Evolutionary conservation across 2,888 invertebrate genomes (phyloP).

Genomic region (Latrodectus elegans): DNA sequence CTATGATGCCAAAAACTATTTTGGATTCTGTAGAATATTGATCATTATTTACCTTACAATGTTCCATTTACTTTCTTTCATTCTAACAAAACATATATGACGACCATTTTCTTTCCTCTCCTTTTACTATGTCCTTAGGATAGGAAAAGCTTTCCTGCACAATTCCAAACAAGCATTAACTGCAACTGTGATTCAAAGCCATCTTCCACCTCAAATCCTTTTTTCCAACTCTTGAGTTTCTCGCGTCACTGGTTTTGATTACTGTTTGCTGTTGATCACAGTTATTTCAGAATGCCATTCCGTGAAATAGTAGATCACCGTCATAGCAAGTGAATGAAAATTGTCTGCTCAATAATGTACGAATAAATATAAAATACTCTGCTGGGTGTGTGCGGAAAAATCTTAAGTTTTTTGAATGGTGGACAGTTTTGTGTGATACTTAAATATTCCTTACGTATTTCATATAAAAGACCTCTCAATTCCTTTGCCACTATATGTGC

Average conservation of each 20-base stretch:
- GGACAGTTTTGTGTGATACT: too few relatives aligned
- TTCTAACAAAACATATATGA: not conserved
- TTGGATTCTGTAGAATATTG: not conserved
- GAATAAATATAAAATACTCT: not conserved
- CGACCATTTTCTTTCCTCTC: not conserved
- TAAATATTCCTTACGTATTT: too few relatives aligned
- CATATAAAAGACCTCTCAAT: too few relatives aligned
- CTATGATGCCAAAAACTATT: not conserved
- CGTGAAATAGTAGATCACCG: not conserved
- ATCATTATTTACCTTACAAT: not conserved
- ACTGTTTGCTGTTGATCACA: conserved; percentile 3
- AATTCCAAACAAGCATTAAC: conserved; percentile 26
- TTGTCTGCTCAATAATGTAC: conserved; percentile 2
- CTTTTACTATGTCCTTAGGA: not conserved
- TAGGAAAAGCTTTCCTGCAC: conserved; percentile 5
- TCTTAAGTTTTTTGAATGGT: too few relatives aligned
- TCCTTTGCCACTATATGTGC: too few relatives aligned
- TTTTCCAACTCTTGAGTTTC: not conserved
- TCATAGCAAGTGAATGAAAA: not conserved
- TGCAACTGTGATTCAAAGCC: conserved; percentile 2
- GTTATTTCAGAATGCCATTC: conserved; percentile 3
- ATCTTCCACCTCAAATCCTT: conserved; percentile 9
- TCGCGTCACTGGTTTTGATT: conserved; percentile 7
- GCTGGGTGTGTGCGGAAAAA: not conserved
- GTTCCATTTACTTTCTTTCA: not conserved